phyloP scores from a whole-genome alignment of 2,113 vertebrate genomes.

The Gorsachius goisagi region DNA sequence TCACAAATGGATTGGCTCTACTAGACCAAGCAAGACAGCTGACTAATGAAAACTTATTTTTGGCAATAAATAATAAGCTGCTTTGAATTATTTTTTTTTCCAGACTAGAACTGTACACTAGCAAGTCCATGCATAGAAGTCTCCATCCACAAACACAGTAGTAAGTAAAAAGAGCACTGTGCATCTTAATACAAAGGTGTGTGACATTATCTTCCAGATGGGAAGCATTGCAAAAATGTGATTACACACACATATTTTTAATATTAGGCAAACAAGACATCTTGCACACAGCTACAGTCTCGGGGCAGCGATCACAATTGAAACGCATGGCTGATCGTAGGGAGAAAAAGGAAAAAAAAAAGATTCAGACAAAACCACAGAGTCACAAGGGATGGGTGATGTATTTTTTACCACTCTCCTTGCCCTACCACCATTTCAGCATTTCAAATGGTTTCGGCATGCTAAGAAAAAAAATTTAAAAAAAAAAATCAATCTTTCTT shows the following conservation, averaged over 20 bases:
- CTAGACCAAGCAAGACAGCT: not conserved
- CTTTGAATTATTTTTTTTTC: not conserved
- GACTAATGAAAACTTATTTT: not conserved
- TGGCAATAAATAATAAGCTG: not conserved
- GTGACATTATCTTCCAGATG: not conserved
- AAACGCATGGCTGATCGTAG: not conserved
- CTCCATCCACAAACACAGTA: not conserved
- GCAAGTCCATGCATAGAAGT: not conserved
- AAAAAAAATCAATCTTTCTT: not conserved
- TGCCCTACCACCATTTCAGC: not conserved
- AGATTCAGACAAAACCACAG: not conserved
- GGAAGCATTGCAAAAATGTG: not conserved
- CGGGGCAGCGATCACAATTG: not conserved
- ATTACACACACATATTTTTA: not conserved
- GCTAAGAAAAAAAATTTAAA: not conserved
- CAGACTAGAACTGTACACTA: not conserved
- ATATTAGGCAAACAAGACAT: not conserved
- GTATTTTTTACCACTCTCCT: constrained; percentile 10
- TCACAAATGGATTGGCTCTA: not conserved
- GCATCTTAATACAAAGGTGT: not conserved
- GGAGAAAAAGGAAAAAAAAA: not conserved
- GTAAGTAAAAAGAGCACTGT: not conserved
- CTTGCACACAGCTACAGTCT: not conserved
- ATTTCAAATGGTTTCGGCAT: not conserved
- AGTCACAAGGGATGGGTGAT: not conserved